Base-by-base conservation (phyloP, 1,140 invertebrate genomes). In the Choristoneura fumiferana region DNA sequence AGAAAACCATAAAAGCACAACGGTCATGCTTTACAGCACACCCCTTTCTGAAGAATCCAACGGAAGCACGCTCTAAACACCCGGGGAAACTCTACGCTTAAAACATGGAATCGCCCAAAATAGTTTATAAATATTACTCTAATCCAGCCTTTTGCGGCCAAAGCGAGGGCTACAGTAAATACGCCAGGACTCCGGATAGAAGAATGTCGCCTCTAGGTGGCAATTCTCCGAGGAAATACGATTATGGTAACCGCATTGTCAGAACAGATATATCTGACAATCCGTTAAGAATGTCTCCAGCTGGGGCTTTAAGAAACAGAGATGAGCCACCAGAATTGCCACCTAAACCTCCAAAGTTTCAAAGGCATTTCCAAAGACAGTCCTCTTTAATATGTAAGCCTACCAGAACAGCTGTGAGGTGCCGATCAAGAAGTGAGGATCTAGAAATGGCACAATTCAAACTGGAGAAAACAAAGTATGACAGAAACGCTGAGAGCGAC, bases 81-180 rank as follows among this genome's bases (percentile, higher is more conserved):
- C 4, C 15, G 71, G 77, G 72, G 69, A 71, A 80, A 64, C 4
- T 58, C 52, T 71, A 77, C 74, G 70, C 77, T 75, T 72, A 74
- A 43, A 76, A 57, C 57, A 90, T 89, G 89, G 89, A 90, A 61
- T 90, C 89, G 5, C 88, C 89, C 35, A 89, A 87, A 68, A 90
- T 90, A 8, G 81, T 89, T 0, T 90, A 90, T 71, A 90, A 89
- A 71, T 90, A 93, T 67, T 95, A 95, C 72, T 93, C 93, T 0
- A 95, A 95, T 70, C 94, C 94, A 10, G 94, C 94, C 0, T 95
- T 95, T 69, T 95, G 94, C 74, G 91, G 93, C 10, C 93, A 95
- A 81, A 95, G 94, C 70, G 94, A 95, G 72, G 93, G 60, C 84
- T 5, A 81, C 85, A 4, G 84, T 80, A 55, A 73, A 84, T 0